phyloP scores from a whole-genome alignment of 2,113 vertebrate genomes.

The Otolemur garnettii region DNA sequence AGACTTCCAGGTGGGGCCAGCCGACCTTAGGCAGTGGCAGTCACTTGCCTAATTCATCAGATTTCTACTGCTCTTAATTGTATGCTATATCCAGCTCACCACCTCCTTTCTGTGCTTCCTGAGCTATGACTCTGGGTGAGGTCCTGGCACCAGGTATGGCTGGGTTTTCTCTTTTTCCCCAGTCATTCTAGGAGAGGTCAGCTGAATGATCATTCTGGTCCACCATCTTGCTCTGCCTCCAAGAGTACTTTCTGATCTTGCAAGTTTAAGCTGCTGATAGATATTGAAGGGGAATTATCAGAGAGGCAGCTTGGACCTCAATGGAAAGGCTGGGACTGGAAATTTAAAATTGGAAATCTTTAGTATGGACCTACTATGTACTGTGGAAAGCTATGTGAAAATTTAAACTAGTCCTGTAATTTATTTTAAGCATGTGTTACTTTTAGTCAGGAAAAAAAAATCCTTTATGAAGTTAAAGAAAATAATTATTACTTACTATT shows the following conservation, averaged over 20 bases:
- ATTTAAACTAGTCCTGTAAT: slow-evolving; percentile 4
- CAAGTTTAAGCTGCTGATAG: not conserved
- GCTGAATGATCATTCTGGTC: no score
- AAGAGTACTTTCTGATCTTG: slow-evolving; percentile 14
- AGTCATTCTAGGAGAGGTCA: no score
- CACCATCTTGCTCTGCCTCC: no score
- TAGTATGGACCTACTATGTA: not conserved
- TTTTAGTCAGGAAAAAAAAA: slow-evolving; percentile 1
- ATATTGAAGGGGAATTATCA: not conserved
- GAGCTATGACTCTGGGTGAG: no score
- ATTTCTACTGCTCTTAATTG: no score
- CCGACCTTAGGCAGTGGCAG: no score
- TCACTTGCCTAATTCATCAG: no score
- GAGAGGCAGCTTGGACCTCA: not conserved
- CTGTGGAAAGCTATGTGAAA: slow-evolving; percentile 48
- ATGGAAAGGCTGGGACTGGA: not conserved
- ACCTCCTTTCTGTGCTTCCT: no score
- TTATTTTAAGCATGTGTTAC: slow-evolving; percentile 32
- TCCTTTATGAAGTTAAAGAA: slow-evolving; percentile 37
- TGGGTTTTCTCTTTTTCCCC: no score
- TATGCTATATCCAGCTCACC: no score
- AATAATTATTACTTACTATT: slow-evolving; percentile 71
- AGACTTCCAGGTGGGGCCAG: no score
- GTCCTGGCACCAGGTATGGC: no score
- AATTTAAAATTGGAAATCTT: slow-evolving; percentile 1